These are phyloP conservation scores for Cheiracanthium punctorium DNA, from an alignment of 2,888 invertebrate genomes.

Conservation along the genomic window DNA sequence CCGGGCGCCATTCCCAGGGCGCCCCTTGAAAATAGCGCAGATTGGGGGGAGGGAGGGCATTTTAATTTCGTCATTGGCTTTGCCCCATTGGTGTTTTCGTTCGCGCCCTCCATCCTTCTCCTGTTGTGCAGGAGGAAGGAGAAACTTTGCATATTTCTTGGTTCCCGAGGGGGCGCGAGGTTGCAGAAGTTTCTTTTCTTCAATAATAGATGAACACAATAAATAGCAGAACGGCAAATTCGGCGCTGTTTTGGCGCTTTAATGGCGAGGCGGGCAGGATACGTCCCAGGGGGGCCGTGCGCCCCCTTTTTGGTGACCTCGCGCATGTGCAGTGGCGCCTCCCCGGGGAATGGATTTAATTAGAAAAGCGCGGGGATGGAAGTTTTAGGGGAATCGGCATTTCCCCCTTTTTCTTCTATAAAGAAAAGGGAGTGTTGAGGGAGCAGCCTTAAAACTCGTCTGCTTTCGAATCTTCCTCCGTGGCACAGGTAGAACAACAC, in stretches of 20 bases:
- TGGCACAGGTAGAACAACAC: no score
- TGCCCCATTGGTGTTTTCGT: conserved; percentile 41
- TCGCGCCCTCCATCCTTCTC: conserved; percentile 32
- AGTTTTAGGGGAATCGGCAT: not conserved
- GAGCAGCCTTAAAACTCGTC: not conserved
- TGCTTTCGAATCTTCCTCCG: no score
- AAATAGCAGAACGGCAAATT: conserved; percentile 63
- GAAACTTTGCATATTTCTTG: conserved; percentile 68
- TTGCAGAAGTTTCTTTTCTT: conserved; percentile 52
- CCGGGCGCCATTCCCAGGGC: conserved; percentile 41
- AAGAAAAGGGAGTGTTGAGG: not conserved
- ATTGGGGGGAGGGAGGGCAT: conserved; percentile 40
- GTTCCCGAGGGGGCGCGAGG: conserved; percentile 23
- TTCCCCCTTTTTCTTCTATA: not conserved
- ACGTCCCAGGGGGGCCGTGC: conserved; percentile 41
- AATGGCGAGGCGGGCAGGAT: conserved; percentile 39
- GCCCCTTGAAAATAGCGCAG: conserved; percentile 27
- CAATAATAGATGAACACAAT: conserved; percentile 69
- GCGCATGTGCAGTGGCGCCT: conserved; percentile 34
- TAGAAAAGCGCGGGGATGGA: conserved; percentile 48
- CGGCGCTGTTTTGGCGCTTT: conserved; percentile 55
- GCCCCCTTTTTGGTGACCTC: conserved; percentile 17
- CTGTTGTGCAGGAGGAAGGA: not conserved
- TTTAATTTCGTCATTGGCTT: conserved; percentile 58
- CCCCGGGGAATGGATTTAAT: conserved; percentile 56